These are phyloP conservation scores for Archips xylosteana DNA, from an alignment of 2,888 invertebrate genomes.

Conservation along the genomic window DNA sequence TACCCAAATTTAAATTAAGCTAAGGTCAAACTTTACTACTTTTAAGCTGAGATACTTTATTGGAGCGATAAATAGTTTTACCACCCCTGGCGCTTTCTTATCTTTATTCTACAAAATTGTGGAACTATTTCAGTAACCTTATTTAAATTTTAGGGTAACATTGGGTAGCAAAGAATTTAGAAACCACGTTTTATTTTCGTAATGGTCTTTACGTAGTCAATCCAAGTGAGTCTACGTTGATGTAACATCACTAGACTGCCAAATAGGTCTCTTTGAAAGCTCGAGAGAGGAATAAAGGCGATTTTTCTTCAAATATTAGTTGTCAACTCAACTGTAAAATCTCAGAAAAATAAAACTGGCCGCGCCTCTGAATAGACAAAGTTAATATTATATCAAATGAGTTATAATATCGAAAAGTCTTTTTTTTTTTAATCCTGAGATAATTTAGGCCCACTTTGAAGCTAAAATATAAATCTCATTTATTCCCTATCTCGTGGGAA, in stretches of 20 bases:
- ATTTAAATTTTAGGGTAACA: neutral
- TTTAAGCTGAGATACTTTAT: neutral
- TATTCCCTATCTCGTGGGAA: no score
- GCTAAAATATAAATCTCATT: no score
- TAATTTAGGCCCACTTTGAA: no score
- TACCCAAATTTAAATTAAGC: neutral
- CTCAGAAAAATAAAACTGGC: no score
- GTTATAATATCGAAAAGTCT: no score
- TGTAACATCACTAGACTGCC: constrained; percentile 16
- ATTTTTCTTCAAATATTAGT: constrained; percentile 21
- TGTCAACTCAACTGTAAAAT: constrained; percentile 3
- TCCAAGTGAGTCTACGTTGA: constrained; percentile 22
- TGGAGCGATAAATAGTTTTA: no score
- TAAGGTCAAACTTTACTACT: constrained; percentile 1
- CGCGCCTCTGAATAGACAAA: no score
- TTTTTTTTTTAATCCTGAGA: no score
- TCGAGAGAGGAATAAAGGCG: constrained; percentile 13
- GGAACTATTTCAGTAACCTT: neutral
- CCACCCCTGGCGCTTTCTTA: no score
- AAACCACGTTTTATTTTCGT: neutral
- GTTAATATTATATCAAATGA: no score
- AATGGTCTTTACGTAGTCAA: constrained; percentile 12
- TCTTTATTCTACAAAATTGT: constrained; percentile 16
- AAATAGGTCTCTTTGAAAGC: constrained; percentile 20
- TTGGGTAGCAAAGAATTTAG: neutral